phyloP scores from a whole-genome alignment of 92 coral and sea anemone genomes.

The Palythoa caribaeorum region DNA sequence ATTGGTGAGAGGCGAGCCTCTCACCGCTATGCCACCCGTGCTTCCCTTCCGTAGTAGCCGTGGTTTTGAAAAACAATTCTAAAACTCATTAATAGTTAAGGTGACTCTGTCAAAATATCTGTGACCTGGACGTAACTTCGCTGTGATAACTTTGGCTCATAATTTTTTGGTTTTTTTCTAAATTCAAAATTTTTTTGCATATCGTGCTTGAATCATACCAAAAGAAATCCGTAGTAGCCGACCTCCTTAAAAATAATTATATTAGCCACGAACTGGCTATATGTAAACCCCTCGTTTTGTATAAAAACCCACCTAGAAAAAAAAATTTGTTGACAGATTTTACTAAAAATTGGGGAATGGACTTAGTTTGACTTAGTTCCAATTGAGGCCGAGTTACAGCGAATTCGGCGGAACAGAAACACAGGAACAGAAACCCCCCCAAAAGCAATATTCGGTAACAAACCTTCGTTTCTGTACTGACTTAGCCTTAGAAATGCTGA shows the following conservation, averaged over 20 bases:
- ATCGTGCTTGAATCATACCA: neutral
- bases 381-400: conserved; percentile 22
- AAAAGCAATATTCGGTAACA: neutral
- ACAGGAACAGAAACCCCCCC: no score
- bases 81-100: neutral
- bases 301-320: neutral
- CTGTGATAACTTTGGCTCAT: neutral
- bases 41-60: conserved; percentile 2
- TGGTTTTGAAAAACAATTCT: conserved; percentile 41
- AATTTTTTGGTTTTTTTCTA: neutral
- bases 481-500: conserved; percentile 26
- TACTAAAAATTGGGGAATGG: neutral
- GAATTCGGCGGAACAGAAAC: conserved; percentile 11
- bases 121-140: conserved; percentile 6
- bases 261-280: neutral
- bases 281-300: neutral
- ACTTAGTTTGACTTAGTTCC: conserved; percentile 10
- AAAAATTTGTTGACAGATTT: neutral
- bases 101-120: neutral
- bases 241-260: neutral
- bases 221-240: neutral
- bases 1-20: neutral
- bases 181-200: neutral
- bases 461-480: conserved; percentile 28
- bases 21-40: neutral